Percentiles rank a stretch among this genome's conserved stretches.
phyloP scores from a whole-genome alignment of 2,113 vertebrate species.

The Megaleporinus macrocephalus region DNA sequence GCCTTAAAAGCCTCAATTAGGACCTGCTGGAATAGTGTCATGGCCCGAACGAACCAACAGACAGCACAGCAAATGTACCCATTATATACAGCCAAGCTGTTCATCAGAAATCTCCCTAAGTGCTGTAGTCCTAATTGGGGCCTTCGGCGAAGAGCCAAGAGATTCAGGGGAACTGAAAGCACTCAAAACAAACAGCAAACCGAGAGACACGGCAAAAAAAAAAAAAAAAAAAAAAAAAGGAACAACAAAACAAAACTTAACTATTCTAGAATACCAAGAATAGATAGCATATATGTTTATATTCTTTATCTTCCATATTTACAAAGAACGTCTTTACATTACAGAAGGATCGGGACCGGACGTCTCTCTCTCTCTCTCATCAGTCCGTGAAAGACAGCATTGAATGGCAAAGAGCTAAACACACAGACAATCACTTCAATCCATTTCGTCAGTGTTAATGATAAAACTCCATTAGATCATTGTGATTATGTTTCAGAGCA shows the following conservation, averaged over 20 bases:
- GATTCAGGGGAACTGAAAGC: conserved; percentile 25
- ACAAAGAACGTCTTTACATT: conserved; percentile 40
- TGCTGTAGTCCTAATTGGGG: neutral
- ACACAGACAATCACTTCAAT: conserved; percentile 44
- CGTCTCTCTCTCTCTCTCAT: neutral
- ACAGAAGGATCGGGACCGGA: conserved; percentile 21
- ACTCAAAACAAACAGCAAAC: conserved; percentile 32
- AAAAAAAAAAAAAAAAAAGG: neutral
- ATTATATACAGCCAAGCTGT: neutral
- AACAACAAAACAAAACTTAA: neutral
- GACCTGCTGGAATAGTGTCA: neutral
- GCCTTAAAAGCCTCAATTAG: neutral
- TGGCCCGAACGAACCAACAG: neutral
- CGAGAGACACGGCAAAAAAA: neutral
- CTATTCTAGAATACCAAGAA: conserved; percentile 62
- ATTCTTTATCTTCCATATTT: conserved; percentile 69
- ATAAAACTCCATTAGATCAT: conserved; percentile 20
- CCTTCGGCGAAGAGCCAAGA: neutral
- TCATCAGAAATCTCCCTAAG: neutral
- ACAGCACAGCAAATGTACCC: neutral
- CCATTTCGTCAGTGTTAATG: conserved; percentile 29
- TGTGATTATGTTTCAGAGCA: conserved; percentile 39
- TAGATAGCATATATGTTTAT: conserved; percentile 79
- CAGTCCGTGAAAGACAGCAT: conserved; percentile 11
- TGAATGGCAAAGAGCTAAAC: conserved; percentile 44